Percentiles rank a stretch among this genome's conserved stretches.
Evolutionary conservation across 2,797 vertebrate genomes (phyloP).

Genomic region (Lacerta agilis): DNA sequence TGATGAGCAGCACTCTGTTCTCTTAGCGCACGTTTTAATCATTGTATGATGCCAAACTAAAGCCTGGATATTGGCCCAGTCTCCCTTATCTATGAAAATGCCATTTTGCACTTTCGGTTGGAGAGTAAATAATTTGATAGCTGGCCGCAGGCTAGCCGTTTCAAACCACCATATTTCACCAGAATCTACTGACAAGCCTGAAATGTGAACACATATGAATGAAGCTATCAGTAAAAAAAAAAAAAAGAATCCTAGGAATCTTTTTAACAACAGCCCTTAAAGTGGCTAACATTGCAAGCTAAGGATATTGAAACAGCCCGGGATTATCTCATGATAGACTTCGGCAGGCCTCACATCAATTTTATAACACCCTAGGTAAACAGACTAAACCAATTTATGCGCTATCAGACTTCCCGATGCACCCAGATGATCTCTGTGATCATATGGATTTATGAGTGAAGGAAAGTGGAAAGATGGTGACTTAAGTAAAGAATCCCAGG

Average conservation of each 20-base stretch:
- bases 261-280: constrained; percentile 58
- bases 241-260: constrained; percentile 33
- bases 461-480: constrained; percentile 53
- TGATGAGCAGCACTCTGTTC: not conserved
- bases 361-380: constrained; percentile 55
- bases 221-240: constrained; percentile 29
- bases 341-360: constrained; percentile 48
- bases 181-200: constrained; percentile 17
- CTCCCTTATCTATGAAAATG: constrained; percentile 49
- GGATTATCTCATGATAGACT: constrained; percentile 48
- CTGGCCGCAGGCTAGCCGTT: constrained; percentile 47
- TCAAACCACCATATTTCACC: constrained; percentile 43
- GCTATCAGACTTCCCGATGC: constrained; percentile 52
- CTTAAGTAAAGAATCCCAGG: constrained; percentile 27
- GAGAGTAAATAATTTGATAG: constrained; percentile 51
- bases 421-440: constrained; percentile 63
- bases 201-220: constrained; percentile 56
- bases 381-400: constrained; percentile 56
- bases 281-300: constrained; percentile 47
- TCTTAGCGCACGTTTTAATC: constrained; percentile 24
- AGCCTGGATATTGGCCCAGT: constrained; percentile 28
- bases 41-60: not conserved
- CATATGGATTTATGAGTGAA: constrained; percentile 63
- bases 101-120: constrained; percentile 44
- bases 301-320: constrained; percentile 49